A percentile compares a stretch with the other conserved stretches of the same genome.
Evolutionary conservation across 2,888 invertebrate species (phyloP).

Genomic region (Mantis religiosa): DNA sequence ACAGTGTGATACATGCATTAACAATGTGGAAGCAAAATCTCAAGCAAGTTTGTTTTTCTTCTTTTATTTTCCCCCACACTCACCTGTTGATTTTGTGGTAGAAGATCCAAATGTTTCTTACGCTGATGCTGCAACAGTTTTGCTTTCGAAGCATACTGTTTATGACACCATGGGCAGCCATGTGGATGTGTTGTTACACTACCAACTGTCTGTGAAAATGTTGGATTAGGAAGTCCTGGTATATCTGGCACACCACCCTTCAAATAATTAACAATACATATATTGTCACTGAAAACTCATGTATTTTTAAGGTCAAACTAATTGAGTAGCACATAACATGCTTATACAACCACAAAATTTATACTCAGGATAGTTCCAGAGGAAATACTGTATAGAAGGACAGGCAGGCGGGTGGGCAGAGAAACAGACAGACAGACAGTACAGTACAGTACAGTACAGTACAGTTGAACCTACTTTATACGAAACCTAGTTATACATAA

Average conservation of each 20-base stretch:
- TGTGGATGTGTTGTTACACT: slow-evolving; percentile 67
- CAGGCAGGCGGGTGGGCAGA: no score
- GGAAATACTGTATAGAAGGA: no score
- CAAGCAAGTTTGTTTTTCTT: not conserved
- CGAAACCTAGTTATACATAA: no score
- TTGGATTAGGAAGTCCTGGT: slow-evolving; percentile 54
- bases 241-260: slow-evolving; percentile 38
- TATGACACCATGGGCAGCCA: slow-evolving; percentile 75
- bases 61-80: not conserved
- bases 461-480: no score
- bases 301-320: no score
- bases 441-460: no score
- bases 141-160: slow-evolving; percentile 78
- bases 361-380: no score
- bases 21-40: not conserved
- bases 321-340: no score
- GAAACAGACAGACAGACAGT: no score
- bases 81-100: slow-evolving; percentile 25
- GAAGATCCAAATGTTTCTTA: slow-evolving; percentile 49
- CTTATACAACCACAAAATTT: no score
- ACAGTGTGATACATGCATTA: not conserved
- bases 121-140: slow-evolving; percentile 60
- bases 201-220: slow-evolving; percentile 67
- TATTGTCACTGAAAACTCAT: no score
- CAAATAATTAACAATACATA: not conserved